phyloP scores from a whole-genome alignment of 2,888 invertebrate genomes.

The Chaetogeoica ovagalla region DNA sequence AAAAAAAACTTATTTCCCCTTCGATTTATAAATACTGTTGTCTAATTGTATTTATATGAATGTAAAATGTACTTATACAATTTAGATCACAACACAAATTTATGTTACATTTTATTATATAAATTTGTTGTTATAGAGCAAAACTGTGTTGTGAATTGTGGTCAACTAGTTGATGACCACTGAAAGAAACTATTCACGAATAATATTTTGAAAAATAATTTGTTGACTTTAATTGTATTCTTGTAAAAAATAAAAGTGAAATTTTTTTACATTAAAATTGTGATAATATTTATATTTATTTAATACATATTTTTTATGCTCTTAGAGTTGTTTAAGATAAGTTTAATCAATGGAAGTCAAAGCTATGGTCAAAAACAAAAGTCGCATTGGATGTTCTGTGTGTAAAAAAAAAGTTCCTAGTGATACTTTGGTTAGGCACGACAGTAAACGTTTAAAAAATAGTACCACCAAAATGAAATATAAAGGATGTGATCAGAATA shows the following conservation, averaged over 20 bases:
- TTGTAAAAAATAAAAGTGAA: neutral
- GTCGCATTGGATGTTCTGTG: constrained; percentile 30
- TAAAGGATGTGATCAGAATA: neutral
- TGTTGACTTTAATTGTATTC: neutral
- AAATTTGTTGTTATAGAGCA: too few species aligned
- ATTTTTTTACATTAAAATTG: neutral
- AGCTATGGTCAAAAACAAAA: neutral
- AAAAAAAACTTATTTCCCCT: too few species aligned
- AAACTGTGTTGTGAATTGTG: too few species aligned
- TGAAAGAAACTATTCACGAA: neutral
- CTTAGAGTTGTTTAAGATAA: constrained; percentile 1
- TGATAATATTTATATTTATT: neutral
- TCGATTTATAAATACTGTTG: too few species aligned
- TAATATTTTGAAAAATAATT: neutral
- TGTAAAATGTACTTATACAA: too few species aligned
- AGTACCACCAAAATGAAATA: neutral
- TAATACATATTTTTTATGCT: neutral
- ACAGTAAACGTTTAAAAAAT: neutral
- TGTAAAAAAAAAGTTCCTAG: constrained; percentile 4
- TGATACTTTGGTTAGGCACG: neutral
- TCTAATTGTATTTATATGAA: too few species aligned
- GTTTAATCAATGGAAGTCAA: constrained; percentile 4
- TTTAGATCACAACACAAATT: too few species aligned
- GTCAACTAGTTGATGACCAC: too few species aligned
- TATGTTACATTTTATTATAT: too few species aligned